Evolutionary conservation across 2,797 vertebrate species (phyloP).

Genomic region (Macropus fuliginosus): DNA sequence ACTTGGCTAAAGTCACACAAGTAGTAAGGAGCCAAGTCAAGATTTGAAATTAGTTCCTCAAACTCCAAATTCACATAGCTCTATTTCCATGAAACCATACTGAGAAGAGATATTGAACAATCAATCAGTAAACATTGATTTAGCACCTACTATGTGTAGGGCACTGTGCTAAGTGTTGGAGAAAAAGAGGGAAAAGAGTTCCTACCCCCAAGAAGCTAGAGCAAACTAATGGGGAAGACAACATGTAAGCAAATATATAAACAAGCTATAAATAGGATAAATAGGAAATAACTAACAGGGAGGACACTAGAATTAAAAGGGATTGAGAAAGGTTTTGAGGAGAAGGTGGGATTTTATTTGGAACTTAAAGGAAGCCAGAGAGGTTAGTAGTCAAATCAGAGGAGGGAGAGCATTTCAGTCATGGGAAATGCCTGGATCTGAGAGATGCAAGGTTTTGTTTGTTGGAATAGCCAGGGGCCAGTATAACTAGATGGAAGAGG

Average conservation of each 20-base stretch:
- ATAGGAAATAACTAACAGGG: background rate
- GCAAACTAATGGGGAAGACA: background rate
- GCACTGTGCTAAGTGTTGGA: background rate
- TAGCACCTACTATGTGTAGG: fast-evolving
- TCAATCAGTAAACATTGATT: fast-evolving
- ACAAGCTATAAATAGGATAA: background rate
- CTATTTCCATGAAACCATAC: background rate
- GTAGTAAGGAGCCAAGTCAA: background rate
- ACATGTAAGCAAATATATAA: background rate
- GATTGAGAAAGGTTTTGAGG: background rate
- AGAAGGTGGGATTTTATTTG: background rate
- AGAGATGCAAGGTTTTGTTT: background rate
- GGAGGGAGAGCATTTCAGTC: background rate
- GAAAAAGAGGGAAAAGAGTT: background rate
- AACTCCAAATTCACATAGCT: background rate
- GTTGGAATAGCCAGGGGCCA: background rate
- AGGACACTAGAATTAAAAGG: background rate
- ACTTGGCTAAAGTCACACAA: background rate
- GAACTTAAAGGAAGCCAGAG: background rate
- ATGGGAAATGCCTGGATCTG: background rate
- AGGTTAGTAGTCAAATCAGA: background rate
- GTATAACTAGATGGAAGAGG: background rate
- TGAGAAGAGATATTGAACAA: background rate
- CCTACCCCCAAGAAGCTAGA: background rate
- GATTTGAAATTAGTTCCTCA: background rate